Evolutionary conservation across 2,113 vertebrate species (phyloP).

Genomic region (Pterocles gutturalis): DNA sequence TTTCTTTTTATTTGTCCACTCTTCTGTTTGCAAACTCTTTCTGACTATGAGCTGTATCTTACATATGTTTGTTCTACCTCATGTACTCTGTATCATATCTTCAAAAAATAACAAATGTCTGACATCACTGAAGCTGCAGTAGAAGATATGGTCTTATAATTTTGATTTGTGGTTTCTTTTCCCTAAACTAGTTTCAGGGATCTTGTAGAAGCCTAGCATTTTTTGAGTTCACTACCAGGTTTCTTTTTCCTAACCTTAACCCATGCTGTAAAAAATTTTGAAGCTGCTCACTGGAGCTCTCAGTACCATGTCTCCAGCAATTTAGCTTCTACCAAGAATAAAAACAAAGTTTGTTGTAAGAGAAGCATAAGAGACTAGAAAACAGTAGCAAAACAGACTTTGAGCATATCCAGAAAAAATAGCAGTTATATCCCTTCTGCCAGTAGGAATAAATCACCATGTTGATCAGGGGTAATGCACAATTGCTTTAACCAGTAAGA

Average conservation of each 20-base stretch:
- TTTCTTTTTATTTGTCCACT: neutral
- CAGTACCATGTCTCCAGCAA: neutral
- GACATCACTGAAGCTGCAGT: neutral
- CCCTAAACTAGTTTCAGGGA: neutral
- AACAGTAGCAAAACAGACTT: neutral
- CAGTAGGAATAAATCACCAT: neutral
- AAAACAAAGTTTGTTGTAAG: neutral
- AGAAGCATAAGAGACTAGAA: neutral
- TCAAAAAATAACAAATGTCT: conserved; percentile 2
- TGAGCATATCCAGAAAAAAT: neutral
- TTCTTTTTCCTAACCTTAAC: neutral
- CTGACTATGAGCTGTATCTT: neutral
- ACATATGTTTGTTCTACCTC: neutral
- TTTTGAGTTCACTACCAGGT: neutral
- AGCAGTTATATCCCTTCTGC: neutral
- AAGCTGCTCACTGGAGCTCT: neutral
- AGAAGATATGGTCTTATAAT: neutral
- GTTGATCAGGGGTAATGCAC: neutral
- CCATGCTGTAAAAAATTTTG: neutral
- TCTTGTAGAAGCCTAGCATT: neutral
- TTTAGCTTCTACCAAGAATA: neutral
- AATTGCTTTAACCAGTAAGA: neutral
- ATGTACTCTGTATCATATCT: neutral
- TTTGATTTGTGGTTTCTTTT: neutral
- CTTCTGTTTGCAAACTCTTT: neutral